A percentile compares a stretch with the other conserved stretches of the same genome.
Conservation (phyloP, 1,140 invertebrate genomes). For the Anastrepha obliqua region DNA sequence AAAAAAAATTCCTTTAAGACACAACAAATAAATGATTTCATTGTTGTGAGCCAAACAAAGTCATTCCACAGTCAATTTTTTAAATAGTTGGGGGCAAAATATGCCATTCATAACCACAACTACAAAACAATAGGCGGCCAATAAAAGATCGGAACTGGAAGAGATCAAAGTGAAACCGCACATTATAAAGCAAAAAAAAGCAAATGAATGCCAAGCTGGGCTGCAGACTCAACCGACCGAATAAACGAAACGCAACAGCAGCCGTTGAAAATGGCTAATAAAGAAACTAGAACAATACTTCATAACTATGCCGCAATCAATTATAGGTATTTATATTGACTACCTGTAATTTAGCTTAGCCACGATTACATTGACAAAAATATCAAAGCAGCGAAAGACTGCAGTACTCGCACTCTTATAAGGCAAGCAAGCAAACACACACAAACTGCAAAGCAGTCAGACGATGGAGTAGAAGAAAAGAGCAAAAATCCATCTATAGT, state of each 20-base stretch:
- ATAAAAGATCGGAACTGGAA: slow-evolving; percentile 23
- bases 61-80: slow-evolving; percentile 43
- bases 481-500: not conserved
- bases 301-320: slow-evolving; percentile 52
- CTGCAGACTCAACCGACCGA: not conserved
- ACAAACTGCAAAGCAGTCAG: not conserved
- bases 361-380: slow-evolving; percentile 54
- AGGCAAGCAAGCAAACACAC: not conserved
- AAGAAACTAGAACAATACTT: slow-evolving; percentile 51
- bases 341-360: slow-evolving; percentile 52
- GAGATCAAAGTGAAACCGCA: slow-evolving; percentile 50
- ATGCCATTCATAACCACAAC: slow-evolving; percentile 51
- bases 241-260: not conserved
- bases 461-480: not conserved
- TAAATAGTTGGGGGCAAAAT: slow-evolving; percentile 41
- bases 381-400: slow-evolving; percentile 12
- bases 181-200: not conserved
- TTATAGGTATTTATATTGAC: slow-evolving; percentile 52
- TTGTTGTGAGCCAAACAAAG: slow-evolving; percentile 37
- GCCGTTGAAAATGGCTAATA: slow-evolving; percentile 47
- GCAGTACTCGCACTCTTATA: not conserved
- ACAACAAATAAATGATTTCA: slow-evolving; percentile 39
- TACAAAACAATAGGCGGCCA: slow-evolving; percentile 28
- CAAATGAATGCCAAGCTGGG: not conserved
- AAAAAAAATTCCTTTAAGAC: not conserved